phyloP scores from a whole-genome alignment of 2,797 vertebrate genomes.

The Setipinna tenuifilis region DNA sequence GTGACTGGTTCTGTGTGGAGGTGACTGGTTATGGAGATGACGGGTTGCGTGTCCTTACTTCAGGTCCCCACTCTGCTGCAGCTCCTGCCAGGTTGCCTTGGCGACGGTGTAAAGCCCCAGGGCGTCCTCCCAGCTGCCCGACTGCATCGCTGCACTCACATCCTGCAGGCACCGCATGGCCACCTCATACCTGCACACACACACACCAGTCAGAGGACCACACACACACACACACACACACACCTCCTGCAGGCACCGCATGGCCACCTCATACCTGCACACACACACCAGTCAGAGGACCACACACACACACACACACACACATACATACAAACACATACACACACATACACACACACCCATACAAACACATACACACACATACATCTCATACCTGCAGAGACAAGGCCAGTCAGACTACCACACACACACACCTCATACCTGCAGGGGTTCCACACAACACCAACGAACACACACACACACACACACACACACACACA shows the following conservation, averaged over 20 bases:
- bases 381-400: too few relatives aligned
- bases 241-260: too few relatives aligned
- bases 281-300: not conserved
- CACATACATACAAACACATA: not conserved
- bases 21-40: not conserved
- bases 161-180: slow-evolving; percentile 83
- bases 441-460: too few relatives aligned
- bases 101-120: slow-evolving; percentile 76
- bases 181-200: slow-evolving; percentile 79
- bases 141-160: slow-evolving; percentile 79
- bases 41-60: slow-evolving; percentile 71
- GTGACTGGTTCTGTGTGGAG: too few relatives aligned
- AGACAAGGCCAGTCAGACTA: too few relatives aligned
- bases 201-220: not conserved
- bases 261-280: too few relatives aligned
- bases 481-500: slow-evolving; percentile 42
- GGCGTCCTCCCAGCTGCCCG: slow-evolving; percentile 87
- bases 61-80: slow-evolving; percentile 76
- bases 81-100: slow-evolving; percentile 77
- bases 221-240: slow-evolving; percentile 27
- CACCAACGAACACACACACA: not conserved
- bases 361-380: not conserved
- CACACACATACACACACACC: slow-evolving; percentile 56
- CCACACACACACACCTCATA: slow-evolving; percentile 65
- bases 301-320: not conserved